Evolutionary conservation across 2,888 invertebrate genomes (phyloP).

Genomic region (Plagodis pulveraria): DNA sequence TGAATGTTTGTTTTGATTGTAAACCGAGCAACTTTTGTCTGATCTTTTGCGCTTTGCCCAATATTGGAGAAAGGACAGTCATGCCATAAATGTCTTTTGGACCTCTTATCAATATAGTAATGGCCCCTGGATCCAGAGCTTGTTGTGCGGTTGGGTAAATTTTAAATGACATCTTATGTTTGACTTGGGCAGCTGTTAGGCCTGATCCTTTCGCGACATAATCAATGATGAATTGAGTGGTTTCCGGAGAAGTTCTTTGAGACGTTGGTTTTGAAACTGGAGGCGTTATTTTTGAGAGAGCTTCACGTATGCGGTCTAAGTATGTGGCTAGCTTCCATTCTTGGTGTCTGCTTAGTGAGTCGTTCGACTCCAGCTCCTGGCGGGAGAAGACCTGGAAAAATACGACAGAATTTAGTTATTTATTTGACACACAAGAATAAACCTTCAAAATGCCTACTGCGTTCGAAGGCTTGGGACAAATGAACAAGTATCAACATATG

Average conservation of each 20-base stretch:
- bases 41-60: constrained; percentile 77
- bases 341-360: constrained; percentile 77
- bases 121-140: constrained; percentile 74
- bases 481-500: no score
- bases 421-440: neutral
- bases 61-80: constrained; percentile 69
- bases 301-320: constrained; percentile 76
- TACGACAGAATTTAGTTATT: constrained; percentile 8
- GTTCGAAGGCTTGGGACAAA: neutral
- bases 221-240: constrained; percentile 72
- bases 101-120: constrained; percentile 77
- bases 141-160: constrained; percentile 84
- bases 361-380: constrained; percentile 80
- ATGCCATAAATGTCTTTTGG: constrained; percentile 78
- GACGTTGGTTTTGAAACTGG: constrained; percentile 67
- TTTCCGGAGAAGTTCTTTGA: constrained; percentile 67
- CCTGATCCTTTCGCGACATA: constrained; percentile 87
- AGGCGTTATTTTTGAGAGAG: constrained; percentile 70
- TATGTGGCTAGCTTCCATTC: constrained; percentile 85
- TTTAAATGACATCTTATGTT: constrained; percentile 83
- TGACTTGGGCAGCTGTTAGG: constrained; percentile 83
- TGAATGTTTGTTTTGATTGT: constrained; percentile 63
- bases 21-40: constrained; percentile 73
- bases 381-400: constrained; percentile 84
- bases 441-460: no score